phyloP scores from a whole-genome alignment of 2,797 vertebrate species.

The Sarcophilus harrisii region DNA sequence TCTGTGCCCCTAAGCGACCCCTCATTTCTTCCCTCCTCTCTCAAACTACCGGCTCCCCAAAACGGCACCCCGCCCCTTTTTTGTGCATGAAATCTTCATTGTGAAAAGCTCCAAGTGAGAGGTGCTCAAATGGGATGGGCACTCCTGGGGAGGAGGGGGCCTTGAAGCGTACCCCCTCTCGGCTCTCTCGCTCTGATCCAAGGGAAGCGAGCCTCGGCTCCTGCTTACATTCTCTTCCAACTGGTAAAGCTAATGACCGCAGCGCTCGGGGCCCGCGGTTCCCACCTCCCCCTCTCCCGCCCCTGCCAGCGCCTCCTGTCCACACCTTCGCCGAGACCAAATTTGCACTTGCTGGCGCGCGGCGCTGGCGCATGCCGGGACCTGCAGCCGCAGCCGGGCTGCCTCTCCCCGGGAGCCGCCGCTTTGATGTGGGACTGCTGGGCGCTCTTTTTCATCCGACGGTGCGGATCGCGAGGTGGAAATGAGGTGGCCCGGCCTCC shows the following conservation, averaged over 20 bases:
- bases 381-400: constrained; percentile 81
- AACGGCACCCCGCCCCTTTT: background rate
- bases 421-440: constrained; percentile 88
- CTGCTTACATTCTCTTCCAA: background rate
- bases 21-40: background rate
- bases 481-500: constrained; percentile 90
- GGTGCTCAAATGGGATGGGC: background rate
- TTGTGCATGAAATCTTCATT: background rate
- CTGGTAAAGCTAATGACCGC: background rate
- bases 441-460: constrained; percentile 91
- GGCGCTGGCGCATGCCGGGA: constrained; percentile 83
- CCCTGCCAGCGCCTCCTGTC: background rate
- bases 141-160: background rate
- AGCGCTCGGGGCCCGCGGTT: background rate
- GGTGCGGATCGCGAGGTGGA: constrained; percentile 90
- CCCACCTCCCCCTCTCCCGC: background rate
- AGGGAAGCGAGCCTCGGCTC: background rate
- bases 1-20: background rate
- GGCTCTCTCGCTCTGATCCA: background rate
- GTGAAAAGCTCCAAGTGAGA: background rate
- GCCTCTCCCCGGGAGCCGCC: constrained; percentile 80
- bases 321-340: constrained; percentile 79
- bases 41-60: background rate
- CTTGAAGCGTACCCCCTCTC: background rate
- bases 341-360: constrained; percentile 86